These are phyloP conservation scores for Acrocephalus kingi DNA, from an alignment of 2,113 vertebrate genomes.

Conservation along the genomic window DNA sequence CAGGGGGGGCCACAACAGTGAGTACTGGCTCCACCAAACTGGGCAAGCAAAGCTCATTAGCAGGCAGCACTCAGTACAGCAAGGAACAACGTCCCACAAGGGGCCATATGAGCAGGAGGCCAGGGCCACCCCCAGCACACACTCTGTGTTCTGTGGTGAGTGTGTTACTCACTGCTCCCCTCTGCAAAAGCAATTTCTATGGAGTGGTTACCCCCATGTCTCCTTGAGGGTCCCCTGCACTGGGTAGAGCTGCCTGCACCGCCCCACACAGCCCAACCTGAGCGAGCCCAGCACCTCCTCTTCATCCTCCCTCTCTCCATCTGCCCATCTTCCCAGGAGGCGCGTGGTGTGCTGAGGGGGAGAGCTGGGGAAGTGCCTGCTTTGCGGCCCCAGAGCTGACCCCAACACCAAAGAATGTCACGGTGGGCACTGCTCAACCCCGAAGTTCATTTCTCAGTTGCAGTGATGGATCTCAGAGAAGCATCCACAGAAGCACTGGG, in stretches of 20 bases:
- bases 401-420: rapidly evolving
- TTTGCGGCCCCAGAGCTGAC: background rate
- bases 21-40: rapidly evolving
- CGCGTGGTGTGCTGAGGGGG: background rate
- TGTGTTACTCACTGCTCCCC: rapidly evolving
- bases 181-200: background rate
- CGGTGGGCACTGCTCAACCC: background rate
- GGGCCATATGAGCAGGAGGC: background rate
- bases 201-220: background rate
- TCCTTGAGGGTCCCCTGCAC: background rate
- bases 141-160: background rate
- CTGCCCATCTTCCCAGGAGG: constrained; percentile 43
- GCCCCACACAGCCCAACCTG: background rate
- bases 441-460: rapidly evolving
- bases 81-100: rapidly evolving
- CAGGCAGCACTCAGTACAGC: rapidly evolving
- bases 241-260: background rate
- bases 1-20: background rate
- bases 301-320: constrained; percentile 74
- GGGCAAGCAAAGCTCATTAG: background rate
- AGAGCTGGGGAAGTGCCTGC: background rate
- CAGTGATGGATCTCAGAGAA: background rate
- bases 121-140: too few relatives aligned
- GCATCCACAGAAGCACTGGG: rapidly evolving
- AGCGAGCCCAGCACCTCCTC: constrained; percentile 53